Percentiles rank a stretch among this genome's conserved stretches.
Conservation (phyloP, 1,140 invertebrate genomes). For the Drosophila pectinifera region DNA sequence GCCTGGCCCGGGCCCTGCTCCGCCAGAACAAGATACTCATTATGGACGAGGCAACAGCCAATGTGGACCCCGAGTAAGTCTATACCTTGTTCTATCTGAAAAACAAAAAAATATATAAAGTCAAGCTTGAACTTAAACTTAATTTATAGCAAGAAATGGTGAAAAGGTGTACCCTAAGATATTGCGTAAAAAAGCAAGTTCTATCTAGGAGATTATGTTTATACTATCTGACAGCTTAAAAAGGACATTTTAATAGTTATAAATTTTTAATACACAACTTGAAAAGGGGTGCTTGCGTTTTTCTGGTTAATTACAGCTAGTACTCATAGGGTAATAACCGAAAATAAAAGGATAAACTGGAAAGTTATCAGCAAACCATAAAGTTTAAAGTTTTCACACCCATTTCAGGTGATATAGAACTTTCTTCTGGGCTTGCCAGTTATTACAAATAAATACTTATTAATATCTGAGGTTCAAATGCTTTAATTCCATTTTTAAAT, state of each 20-base stretch:
- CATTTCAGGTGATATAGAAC: too few species aligned
- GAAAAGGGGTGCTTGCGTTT: too few species aligned
- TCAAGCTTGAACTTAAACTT: neutral
- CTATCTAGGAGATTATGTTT: neutral
- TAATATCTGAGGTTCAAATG: too few species aligned
- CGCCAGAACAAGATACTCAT: constrained; percentile 92
- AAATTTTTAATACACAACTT: neutral
- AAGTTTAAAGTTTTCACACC: too few species aligned
- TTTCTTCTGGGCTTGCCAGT: too few species aligned
- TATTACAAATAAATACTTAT: too few species aligned
- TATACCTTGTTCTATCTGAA: too few species aligned
- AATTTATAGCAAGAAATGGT: too few species aligned
- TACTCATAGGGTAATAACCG: too few species aligned
- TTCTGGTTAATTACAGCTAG: neutral
- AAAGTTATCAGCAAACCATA: too few species aligned
- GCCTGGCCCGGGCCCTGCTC: constrained; percentile 91
- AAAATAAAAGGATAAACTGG: too few species aligned
- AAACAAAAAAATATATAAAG: neutral
- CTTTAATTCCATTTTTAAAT: neutral
- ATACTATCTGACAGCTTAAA: neutral
- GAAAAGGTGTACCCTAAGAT: too few species aligned
- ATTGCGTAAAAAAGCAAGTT: neutral
- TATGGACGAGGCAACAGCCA: constrained; percentile 95
- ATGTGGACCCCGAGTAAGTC: constrained; percentile 91
- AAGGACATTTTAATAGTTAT: neutral